phyloP scores from a whole-genome alignment of 2,113 vertebrate genomes.

The Silurus asotus region DNA sequence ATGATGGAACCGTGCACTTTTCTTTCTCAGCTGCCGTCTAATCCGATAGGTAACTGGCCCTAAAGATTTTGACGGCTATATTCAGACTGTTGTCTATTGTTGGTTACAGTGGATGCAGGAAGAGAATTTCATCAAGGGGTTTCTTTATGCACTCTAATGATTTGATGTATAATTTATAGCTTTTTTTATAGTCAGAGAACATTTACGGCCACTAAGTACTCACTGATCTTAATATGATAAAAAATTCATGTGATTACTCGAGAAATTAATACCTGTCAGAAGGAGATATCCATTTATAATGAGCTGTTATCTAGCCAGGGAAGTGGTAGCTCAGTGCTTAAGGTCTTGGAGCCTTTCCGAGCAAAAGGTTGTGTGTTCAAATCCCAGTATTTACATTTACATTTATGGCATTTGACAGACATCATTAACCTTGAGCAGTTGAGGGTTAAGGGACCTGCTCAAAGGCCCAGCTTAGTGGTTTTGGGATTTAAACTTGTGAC shows the following conservation, averaged over 20 bases:
- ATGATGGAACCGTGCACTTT: constrained; percentile 43
- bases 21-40: constrained; percentile 35
- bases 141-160: not conserved
- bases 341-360: too few species aligned
- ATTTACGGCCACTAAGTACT: not conserved
- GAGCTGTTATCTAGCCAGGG: not conserved
- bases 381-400: too few species aligned
- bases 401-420: too few species aligned
- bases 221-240: constrained; percentile 2
- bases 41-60: constrained; percentile 29
- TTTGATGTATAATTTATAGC: not conserved
- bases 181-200: not conserved
- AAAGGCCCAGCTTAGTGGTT: too few species aligned
- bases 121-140: not conserved
- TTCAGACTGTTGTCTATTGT: constrained; percentile 17
- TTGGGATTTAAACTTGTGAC: too few species aligned
- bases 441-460: too few species aligned
- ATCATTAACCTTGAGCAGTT: too few species aligned
- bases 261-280: constrained; percentile 5
- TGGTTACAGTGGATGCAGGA: constrained; percentile 28
- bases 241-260: constrained; percentile 7
- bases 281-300: not conserved
- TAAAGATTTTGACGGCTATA: constrained; percentile 18
- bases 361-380: too few species aligned
- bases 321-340: too few species aligned